Conservation (phyloP, 2,888 invertebrate species). For the Apodemia mormo region DNA sequence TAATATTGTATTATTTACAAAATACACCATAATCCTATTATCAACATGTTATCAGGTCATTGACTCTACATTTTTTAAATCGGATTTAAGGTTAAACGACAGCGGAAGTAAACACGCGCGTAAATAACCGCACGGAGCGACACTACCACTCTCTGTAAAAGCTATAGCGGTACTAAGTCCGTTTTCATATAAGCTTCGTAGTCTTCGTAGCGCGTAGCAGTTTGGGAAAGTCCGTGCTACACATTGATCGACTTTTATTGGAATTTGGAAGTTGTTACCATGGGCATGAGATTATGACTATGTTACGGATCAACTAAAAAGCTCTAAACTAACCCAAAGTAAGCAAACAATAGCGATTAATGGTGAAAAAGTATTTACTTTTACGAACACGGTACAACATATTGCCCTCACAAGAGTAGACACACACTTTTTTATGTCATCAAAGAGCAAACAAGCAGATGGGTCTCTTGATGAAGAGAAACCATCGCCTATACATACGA, state of each 20-base stretch:
- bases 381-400: too few relatives aligned
- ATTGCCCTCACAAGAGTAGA: too few relatives aligned
- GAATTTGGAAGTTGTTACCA: slow-evolving; percentile 14
- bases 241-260: slow-evolving; percentile 56
- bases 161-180: slow-evolving; percentile 60
- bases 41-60: slow-evolving; percentile 59
- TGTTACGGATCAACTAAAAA: not conserved
- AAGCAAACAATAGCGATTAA: not conserved
- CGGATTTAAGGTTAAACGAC: slow-evolving; percentile 63
- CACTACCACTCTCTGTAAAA: slow-evolving; percentile 42
- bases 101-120: slow-evolving; percentile 63
- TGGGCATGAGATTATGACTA: slow-evolving; percentile 7
- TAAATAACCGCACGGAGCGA: slow-evolving; percentile 36
- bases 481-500: too few relatives aligned
- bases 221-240: slow-evolving; percentile 53
- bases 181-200: slow-evolving; percentile 28
- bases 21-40: slow-evolving; percentile 29
- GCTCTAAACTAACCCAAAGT: not conserved
- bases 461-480: too few relatives aligned
- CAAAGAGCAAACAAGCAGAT: too few relatives aligned
- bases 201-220: slow-evolving; percentile 50
- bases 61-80: slow-evolving; percentile 59
- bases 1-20: slow-evolving; percentile 51
- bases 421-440: too few relatives aligned
- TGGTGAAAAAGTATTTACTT: not conserved